phyloP scores from a whole-genome alignment of 2,797 vertebrate genomes.

The Pangasius larnaudii region DNA sequence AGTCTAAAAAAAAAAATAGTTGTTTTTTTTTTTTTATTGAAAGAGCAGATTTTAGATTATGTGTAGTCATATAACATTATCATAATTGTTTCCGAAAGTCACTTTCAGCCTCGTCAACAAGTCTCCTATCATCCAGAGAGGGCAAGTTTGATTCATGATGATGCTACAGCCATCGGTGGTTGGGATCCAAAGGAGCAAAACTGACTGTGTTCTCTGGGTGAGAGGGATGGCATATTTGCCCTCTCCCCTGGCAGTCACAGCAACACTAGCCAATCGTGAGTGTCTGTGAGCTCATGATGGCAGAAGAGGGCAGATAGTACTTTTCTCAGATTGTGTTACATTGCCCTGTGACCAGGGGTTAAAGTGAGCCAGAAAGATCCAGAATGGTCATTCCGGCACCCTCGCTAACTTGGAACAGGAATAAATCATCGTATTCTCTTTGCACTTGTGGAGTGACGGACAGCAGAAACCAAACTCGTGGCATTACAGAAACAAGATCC shows the following conservation, averaged over 20 bases:
- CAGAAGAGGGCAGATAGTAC: not conserved
- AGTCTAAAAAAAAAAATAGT: not conserved
- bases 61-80: not conserved
- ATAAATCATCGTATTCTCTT: not conserved
- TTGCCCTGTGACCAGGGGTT: not conserved
- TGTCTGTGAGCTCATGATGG: not conserved
- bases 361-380: not conserved
- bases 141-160: not conserved
- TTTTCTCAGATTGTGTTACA: not conserved
- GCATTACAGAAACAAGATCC: not conserved
- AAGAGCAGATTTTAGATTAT: not conserved
- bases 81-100: not conserved
- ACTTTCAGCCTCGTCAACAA: not conserved
- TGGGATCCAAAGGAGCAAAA: not conserved
- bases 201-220: not conserved
- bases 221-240: not conserved
- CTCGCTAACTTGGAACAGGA: not conserved
- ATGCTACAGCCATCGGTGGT: not conserved
- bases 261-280: not conserved
- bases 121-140: not conserved
- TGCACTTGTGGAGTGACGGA: not conserved
- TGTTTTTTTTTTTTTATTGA: not conserved
- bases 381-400: not conserved
- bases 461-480: not conserved
- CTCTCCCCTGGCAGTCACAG: not conserved